phyloP scores from a whole-genome alignment of 2,113 vertebrate genomes.

The Microcebus jonahi region DNA sequence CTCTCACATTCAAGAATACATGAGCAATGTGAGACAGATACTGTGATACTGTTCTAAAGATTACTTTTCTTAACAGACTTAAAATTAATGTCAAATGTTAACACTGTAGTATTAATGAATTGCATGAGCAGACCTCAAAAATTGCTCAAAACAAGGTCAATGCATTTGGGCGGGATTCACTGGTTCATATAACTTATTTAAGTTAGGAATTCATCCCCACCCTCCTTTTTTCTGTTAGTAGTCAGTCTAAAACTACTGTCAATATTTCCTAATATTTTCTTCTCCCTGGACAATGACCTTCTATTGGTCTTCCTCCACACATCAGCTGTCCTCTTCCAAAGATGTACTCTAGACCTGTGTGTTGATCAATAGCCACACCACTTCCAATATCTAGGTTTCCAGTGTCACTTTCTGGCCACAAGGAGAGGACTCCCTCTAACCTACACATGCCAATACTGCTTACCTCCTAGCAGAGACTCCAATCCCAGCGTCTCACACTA shows the following conservation, averaged over 20 bases:
- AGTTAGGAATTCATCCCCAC: background rate
- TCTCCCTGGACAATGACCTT: background rate
- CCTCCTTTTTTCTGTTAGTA: background rate
- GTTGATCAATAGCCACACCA: background rate
- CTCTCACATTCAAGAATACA: slow-evolving; percentile 21
- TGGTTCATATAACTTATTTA: background rate
- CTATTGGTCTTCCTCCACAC: background rate
- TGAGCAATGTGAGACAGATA: background rate
- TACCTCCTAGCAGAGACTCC: background rate
- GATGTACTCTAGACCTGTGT: background rate
- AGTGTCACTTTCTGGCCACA: background rate
- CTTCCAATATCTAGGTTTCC: background rate
- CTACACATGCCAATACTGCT: background rate
- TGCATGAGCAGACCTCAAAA: background rate
- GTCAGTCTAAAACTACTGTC: background rate
- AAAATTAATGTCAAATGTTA: background rate
- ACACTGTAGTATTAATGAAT: background rate
- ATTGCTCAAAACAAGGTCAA: background rate
- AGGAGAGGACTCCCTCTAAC: background rate
- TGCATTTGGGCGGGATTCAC: background rate
- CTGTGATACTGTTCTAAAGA: background rate
- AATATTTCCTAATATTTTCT: background rate
- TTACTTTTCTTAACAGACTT: too few species aligned
- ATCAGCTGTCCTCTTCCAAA: background rate
- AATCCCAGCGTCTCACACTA: rapidly evolving